phyloP scores from a whole-genome alignment of 2,797 vertebrate genomes.

The Denticeps clupeoides region DNA sequence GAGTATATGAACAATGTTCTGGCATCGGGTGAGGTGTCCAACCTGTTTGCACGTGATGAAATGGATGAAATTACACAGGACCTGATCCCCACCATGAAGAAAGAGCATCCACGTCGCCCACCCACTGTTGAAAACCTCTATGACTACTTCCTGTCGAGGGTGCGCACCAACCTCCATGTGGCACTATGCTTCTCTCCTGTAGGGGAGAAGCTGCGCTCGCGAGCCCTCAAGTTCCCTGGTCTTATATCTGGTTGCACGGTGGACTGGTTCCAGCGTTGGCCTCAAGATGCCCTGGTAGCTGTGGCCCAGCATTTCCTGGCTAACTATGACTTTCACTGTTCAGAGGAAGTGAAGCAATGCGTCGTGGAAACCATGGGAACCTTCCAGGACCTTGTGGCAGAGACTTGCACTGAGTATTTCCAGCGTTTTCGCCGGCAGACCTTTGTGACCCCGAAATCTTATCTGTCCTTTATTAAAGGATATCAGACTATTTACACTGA shows the following conservation, averaged over 20 bases:
- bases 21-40: constrained; percentile 67
- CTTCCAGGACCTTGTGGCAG: constrained; percentile 71
- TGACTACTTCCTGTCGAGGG: constrained; percentile 67
- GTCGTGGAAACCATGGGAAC: constrained; percentile 67
- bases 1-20: constrained; percentile 78
- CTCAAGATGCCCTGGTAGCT: constrained; percentile 67
- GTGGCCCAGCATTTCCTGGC: constrained; percentile 70
- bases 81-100: constrained; percentile 63
- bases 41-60: constrained; percentile 71
- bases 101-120: constrained; percentile 52
- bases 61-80: constrained; percentile 71
- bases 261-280: constrained; percentile 76
- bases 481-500: constrained; percentile 68
- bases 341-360: constrained; percentile 57
- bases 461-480: constrained; percentile 69
- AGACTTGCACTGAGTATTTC: constrained; percentile 69
- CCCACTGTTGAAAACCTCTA: constrained; percentile 69
- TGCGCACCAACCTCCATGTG: constrained; percentile 67
- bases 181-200: constrained; percentile 78
- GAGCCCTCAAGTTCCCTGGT: constrained; percentile 67
- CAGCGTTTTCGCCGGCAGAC: constrained; percentile 67
- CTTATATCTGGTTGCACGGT: constrained; percentile 74
- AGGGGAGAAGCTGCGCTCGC: constrained; percentile 67
- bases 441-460: constrained; percentile 74
- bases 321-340: constrained; percentile 62